Evolutionary conservation across 2,113 vertebrate species (phyloP).

Genomic region (Charadrius vociferus): DNA sequence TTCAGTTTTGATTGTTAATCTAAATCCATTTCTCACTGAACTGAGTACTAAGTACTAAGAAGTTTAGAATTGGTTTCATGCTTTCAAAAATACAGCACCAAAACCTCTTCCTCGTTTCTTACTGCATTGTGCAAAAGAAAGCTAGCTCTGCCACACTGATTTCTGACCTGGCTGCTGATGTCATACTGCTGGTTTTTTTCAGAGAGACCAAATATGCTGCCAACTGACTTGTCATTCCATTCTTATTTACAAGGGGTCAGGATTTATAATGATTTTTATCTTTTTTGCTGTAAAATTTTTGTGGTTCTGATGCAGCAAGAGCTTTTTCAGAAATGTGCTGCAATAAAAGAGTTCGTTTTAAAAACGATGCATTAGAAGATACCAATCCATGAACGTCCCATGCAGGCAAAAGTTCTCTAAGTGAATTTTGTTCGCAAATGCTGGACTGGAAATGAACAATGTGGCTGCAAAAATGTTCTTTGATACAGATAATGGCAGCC

Average conservation of each 20-base stretch:
- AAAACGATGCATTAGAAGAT: not conserved
- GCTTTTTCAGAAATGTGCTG: not conserved
- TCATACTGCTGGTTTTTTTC: no score
- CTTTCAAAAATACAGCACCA: not conserved
- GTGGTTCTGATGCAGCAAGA: not conserved
- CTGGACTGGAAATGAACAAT: not conserved
- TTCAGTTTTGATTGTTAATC: not conserved
- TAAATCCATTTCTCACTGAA: not conserved
- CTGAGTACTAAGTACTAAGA: not conserved
- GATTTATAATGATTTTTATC: not conserved
- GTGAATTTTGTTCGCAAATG: not conserved
- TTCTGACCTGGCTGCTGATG: not conserved
- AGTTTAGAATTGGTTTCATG: not conserved
- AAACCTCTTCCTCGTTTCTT: not conserved
- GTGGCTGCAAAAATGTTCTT: not conserved
- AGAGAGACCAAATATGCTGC: not conserved
- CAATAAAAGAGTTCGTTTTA: not conserved
- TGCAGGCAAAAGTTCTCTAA: not conserved
- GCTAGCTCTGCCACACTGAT: not conserved
- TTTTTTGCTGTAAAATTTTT: not conserved
- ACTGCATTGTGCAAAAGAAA: not conserved
- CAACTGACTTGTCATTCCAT: not conserved
- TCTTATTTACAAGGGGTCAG: not conserved
- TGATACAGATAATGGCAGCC: not conserved
- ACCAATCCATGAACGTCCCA: accelerated